A percentile compares a stretch with the other conserved stretches of the same genome.
Evolutionary conservation across 2,888 invertebrate genomes (phyloP).

Genomic region (Axea sp.): DNA sequence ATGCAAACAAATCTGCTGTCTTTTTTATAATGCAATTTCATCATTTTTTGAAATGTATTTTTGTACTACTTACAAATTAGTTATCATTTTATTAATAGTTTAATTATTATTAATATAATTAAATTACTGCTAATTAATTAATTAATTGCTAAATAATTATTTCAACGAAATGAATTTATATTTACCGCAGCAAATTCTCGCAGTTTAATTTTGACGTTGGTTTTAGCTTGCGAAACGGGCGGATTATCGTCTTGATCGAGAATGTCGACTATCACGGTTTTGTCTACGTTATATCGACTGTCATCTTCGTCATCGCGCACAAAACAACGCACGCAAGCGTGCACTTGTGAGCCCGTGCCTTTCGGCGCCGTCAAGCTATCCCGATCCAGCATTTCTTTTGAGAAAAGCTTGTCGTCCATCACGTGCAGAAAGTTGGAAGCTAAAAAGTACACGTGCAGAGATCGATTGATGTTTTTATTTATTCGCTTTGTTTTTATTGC

Average conservation of each 20-base stretch:
- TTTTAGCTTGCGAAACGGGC: conserved; percentile 76
- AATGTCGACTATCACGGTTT: conserved; percentile 79
- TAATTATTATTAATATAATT: too few relatives aligned
- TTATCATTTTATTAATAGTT: too few relatives aligned
- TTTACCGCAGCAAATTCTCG: conserved; percentile 73
- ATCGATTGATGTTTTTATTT: too few relatives aligned
- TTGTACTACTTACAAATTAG: too few relatives aligned
- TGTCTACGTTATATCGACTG: conserved; percentile 72
- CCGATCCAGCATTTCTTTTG: conserved; percentile 79
- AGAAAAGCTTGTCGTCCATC: conserved; percentile 77
- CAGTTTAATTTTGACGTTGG: conserved; percentile 73
- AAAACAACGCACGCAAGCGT: conserved; percentile 78
- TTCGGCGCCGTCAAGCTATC: conserved; percentile 75
- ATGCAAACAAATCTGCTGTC: too few relatives aligned
- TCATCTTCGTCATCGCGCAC: conserved; percentile 77
- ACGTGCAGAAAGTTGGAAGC: conserved; percentile 78
- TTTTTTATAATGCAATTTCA: too few relatives aligned
- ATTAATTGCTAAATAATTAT: not conserved
- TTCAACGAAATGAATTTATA: not conserved
- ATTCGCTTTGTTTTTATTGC: conserved; percentile 31
- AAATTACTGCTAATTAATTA: too few relatives aligned
- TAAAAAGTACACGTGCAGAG: too few relatives aligned
- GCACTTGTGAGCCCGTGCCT: conserved; percentile 75
- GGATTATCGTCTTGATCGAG: conserved; percentile 81
- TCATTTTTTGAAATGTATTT: too few relatives aligned